These are phyloP conservation scores for Heteractis magnifica DNA, from an alignment of 92 coral and sea anemone species.

Conservation along the genomic window DNA sequence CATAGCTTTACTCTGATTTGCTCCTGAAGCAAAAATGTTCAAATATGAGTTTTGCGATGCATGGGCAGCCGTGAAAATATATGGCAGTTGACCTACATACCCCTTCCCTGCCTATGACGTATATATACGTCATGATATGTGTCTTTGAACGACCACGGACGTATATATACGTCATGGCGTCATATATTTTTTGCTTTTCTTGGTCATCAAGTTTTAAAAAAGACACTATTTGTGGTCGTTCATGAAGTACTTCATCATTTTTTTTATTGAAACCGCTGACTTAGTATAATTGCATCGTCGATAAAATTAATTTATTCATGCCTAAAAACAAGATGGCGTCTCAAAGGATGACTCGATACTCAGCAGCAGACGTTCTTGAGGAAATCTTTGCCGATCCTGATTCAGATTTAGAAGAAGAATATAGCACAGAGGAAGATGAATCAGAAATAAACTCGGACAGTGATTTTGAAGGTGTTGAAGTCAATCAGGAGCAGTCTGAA, in stretches of 20 bases:
- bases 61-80: too few relatives aligned
- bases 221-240: neutral
- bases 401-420: neutral
- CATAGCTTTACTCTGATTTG: too few relatives aligned
- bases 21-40: too few relatives aligned
- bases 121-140: neutral
- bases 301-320: neutral
- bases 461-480: neutral
- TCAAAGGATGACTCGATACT: neutral
- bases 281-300: too few relatives aligned
- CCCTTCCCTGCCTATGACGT: neutral
- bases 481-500: neutral
- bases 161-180: neutral
- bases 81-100: too few relatives aligned
- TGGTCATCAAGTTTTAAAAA: neutral
- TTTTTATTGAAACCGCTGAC: neutral
- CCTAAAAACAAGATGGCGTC: neutral
- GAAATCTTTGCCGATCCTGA: neutral
- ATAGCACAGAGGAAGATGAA: neutral
- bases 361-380: neutral
- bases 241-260: neutral
- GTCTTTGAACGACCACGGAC: neutral
- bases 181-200: neutral
- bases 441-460: neutral
- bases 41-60: too few relatives aligned